phyloP scores from a whole-genome alignment of 2,113 vertebrate species.

The Ptychochromis oligacanthus region DNA sequence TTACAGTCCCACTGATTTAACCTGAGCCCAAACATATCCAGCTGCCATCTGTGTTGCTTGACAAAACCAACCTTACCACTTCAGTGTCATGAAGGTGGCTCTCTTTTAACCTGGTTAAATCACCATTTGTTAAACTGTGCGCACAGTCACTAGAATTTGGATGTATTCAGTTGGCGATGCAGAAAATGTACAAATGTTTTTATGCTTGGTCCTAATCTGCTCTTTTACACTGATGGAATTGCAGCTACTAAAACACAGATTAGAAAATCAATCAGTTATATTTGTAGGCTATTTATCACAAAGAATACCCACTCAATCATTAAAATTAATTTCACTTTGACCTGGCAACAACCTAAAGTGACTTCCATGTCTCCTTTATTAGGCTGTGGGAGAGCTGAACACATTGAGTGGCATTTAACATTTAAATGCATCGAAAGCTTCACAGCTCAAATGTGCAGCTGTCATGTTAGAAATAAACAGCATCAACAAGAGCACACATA shows the following conservation, averaged over 20 bases:
- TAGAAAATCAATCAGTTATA: background rate
- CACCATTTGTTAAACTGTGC: rapidly evolving
- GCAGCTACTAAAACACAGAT: background rate
- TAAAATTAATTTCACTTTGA: background rate
- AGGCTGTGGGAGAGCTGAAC: background rate
- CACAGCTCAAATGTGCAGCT: background rate
- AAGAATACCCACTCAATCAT: background rate
- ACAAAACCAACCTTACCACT: background rate
- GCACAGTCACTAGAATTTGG: rapidly evolving
- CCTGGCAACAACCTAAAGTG: background rate
- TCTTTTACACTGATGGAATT: background rate
- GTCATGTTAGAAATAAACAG: background rate
- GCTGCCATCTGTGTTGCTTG: background rate
- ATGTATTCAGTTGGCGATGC: background rate
- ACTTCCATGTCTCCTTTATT: background rate
- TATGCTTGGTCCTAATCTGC: background rate
- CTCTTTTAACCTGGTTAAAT: background rate
- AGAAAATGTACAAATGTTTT: background rate
- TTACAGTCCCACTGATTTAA: background rate
- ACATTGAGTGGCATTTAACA: background rate
- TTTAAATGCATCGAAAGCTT: background rate
- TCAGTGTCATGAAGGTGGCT: background rate
- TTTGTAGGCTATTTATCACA: background rate
- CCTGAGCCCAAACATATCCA: background rate
- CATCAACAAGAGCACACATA: background rate